Evolutionary conservation across 1,140 invertebrate species (phyloP), one percentile per base, ranked within the genome.

Genomic region (Drosophila tristis): DNA sequence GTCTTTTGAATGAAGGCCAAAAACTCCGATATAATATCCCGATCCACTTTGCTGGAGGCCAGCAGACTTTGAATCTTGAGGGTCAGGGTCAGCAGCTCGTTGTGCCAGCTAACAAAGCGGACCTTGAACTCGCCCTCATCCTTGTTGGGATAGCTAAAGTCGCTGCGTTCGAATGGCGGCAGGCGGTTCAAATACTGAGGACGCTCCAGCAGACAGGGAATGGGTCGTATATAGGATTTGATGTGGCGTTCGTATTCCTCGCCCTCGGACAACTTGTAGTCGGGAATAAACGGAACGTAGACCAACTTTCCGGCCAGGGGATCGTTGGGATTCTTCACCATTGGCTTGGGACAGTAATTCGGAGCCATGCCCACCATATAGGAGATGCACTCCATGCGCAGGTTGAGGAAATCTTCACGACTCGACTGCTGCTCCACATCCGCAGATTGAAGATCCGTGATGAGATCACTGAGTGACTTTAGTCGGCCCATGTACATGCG

Each of bases 401-500:
- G 64, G 50, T 75, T 86, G 6, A 90, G 67, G 13, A 91, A 90
- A 9, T 91, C 90, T 15, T 91, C 86, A 5, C 76, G 76, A 9
- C 77, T 67, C 5, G 82, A 51, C 29, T 91, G 77, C 31, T 91
- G 90, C 23, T 91, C 90, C 13, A 91, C 49, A 50, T 91, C 90
- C 7, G 90, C 90, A 5, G 86, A 89, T 44, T 91, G 90, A 13
- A 91, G 53, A 31, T 91, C 90, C 2, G 80, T 90, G 16, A 91
- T 91, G 25, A 89, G 87, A 78, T 91, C 90, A 65, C 84, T 90
- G 2, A 91, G 68, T 0, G 80, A 73, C 51, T 92, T 92, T 2
- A 92, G 29, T 1, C 87, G 85, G 0, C 91, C 91, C 81, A 92
- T 84, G 59, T 92, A 92, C 91, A 92, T 92, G 45, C 91, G 91